A percentile compares a stretch with the other conserved stretches of the same genome.
These are phyloP conservation scores for Hirudinaria manillensis DNA, from an alignment of 2,888 invertebrate genomes.

Conservation along the genomic window DNA sequence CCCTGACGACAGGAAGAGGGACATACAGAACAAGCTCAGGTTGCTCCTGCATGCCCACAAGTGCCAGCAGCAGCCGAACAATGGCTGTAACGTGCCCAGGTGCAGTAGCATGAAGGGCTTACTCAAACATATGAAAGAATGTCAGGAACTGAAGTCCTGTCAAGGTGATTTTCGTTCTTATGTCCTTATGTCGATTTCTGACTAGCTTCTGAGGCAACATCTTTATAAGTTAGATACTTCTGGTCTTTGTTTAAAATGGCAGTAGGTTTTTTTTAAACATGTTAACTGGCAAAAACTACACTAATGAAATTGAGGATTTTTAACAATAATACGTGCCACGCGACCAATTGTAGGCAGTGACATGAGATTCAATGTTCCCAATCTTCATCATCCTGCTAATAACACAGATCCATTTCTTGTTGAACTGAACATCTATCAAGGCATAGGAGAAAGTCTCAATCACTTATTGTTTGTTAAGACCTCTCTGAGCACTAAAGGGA, in stretches of 20 bases:
- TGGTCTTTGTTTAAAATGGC: too few species aligned
- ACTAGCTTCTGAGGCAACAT: background rate
- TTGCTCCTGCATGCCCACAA: slow-evolving; percentile 95
- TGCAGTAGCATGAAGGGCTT: slow-evolving; percentile 99
- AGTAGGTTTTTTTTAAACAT: too few species aligned
- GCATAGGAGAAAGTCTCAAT: too few species aligned
- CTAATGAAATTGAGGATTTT: too few species aligned
- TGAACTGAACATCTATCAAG: too few species aligned
- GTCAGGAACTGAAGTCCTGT: slow-evolving; percentile 70
- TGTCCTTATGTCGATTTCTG: background rate
- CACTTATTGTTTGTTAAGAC: background rate
- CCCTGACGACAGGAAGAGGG: slow-evolving; percentile 27
- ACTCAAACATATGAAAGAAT: slow-evolving; percentile 93
- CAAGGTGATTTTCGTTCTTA: slow-evolving; percentile 42
- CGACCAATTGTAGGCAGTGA: too few species aligned
- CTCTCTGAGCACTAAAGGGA: background rate
- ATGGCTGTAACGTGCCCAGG: slow-evolving; percentile 79
- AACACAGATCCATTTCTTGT: too few species aligned
- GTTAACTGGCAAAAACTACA: too few species aligned
- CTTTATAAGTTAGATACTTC: background rate
- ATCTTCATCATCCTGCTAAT: too few species aligned
- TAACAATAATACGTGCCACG: too few species aligned
- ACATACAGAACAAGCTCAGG: slow-evolving; percentile 96
- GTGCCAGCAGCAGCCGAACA: slow-evolving; percentile 67
- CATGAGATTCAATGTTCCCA: too few species aligned